Conservation (phyloP, 2,113 vertebrate species). For the Thymallus thymallus region DNA sequence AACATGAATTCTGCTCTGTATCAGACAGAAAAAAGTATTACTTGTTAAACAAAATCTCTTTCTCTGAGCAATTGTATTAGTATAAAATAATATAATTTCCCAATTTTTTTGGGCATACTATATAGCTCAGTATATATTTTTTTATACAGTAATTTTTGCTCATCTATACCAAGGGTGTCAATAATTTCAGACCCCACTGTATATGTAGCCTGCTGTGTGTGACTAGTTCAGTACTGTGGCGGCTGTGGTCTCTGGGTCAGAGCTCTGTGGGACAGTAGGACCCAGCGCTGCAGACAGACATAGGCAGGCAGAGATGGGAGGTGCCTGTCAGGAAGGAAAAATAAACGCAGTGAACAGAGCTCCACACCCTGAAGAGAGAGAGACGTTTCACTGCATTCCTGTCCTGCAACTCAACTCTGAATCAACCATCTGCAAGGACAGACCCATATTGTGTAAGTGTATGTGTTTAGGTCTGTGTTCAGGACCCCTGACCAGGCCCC, state of each 20-base stretch:
- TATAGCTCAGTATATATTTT: too few species aligned
- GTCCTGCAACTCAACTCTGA: constrained; percentile 34
- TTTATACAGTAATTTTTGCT: too few species aligned
- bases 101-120: too few species aligned
- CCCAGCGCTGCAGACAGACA: constrained; percentile 52
- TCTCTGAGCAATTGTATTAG: too few species aligned
- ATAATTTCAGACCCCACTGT: too few species aligned
- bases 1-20: too few species aligned
- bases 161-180: too few species aligned
- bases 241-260: neutral
- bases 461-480: neutral
- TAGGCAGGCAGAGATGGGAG: constrained; percentile 2
- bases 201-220: too few species aligned
- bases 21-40: too few species aligned
- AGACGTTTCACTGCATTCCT: constrained; percentile 70
- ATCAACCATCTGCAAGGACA: neutral
- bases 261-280: constrained; percentile 57
- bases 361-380: constrained; percentile 68
- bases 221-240: neutral
- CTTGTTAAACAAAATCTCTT: too few species aligned
- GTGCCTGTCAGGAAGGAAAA: constrained; percentile 6
- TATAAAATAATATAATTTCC: too few species aligned
- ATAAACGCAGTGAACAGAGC: constrained; percentile 46
- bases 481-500: neutral
- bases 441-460: constrained; percentile 43